Evolutionary conservation across 2,113 vertebrate genomes (phyloP), one percentile per base, ranked within the genome.

Genomic region (Lophius piscatorius): DNA sequence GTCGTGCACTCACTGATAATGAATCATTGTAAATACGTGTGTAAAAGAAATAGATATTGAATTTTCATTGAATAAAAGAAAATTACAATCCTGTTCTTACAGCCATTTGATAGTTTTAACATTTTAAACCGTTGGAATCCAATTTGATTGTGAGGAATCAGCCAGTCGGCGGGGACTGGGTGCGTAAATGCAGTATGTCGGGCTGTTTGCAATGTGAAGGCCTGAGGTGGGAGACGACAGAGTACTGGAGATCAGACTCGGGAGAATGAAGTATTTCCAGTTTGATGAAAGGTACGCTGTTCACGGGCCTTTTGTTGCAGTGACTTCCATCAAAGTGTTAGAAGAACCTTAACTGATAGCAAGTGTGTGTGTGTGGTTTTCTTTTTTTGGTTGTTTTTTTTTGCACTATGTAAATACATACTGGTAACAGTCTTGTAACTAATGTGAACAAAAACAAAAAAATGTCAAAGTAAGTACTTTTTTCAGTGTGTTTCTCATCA

Each of bases 401-500:
- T 97, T 96, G 94, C 94, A 96, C 95, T 95, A 93, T 96, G 94
- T 96, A 96, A 91, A 95, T 95, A 87, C 68, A 64, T 80, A 94
- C 88, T 92, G 92, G 90, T 88, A 70, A 78, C 70, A 90, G 90
- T 94, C 92, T 92, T 90, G 91, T 95, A 92, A 93, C 90, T 92
- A 95, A 96, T 97, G 93, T 95, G 92, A 90, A 82, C 76, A 70
- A 65, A 59, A 61, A 67, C 20, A 39, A 23, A 14, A 46, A 56
- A 68, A 67, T 12, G 62, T 75, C 78, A 67, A 65, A 81, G 70
- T 91, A 93, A 93, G 92, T 85, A 70, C 60, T 83, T 87, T 20
- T 80, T 83, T 87, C 75, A 84, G 79, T 91, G 83, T 81, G 82
- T 73, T 48, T 82, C 31, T 87, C 83, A 88, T 83, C 91, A 52